phyloP scores from a whole-genome alignment of 1,140 invertebrate species.

The Sipha flava region DNA sequence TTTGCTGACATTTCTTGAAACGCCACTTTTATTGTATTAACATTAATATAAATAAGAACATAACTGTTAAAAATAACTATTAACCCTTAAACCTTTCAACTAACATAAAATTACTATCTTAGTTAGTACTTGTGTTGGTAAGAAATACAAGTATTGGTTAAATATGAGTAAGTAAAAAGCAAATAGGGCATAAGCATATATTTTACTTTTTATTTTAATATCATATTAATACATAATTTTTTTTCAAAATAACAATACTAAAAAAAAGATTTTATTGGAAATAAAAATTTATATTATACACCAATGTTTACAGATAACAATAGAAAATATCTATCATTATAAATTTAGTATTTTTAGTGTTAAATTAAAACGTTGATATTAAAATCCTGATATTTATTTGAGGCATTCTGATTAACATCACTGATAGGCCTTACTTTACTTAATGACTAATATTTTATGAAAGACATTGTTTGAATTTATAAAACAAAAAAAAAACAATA shows the following conservation, averaged over 20 bases:
- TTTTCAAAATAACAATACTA: neutral
- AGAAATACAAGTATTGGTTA: neutral
- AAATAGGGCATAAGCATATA: neutral
- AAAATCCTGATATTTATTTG: neutral
- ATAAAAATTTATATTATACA: conserved; percentile 7
- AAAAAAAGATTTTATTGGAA: neutral
- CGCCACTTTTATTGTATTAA: neutral
- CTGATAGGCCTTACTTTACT: neutral
- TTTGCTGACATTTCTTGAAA: conserved; percentile 28
- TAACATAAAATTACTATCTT: neutral
- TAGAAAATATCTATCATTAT: neutral
- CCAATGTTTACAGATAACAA: neutral
- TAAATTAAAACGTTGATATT: neutral
- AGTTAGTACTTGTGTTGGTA: neutral
- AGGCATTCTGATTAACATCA: neutral
- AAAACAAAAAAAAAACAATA: conserved; percentile 19
- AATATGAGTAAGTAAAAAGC: neutral
- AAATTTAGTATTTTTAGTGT: neutral
- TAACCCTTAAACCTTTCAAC: neutral
- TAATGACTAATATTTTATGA: neutral
- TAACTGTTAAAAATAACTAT: conserved; percentile 2
- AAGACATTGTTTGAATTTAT: conserved; percentile 24
- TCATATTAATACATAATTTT: neutral
- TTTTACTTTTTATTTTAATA: neutral
- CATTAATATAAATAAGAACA: conserved; percentile 1